Conservation (phyloP, 1,140 invertebrate species). For the Medauroidea extradentata region DNA sequence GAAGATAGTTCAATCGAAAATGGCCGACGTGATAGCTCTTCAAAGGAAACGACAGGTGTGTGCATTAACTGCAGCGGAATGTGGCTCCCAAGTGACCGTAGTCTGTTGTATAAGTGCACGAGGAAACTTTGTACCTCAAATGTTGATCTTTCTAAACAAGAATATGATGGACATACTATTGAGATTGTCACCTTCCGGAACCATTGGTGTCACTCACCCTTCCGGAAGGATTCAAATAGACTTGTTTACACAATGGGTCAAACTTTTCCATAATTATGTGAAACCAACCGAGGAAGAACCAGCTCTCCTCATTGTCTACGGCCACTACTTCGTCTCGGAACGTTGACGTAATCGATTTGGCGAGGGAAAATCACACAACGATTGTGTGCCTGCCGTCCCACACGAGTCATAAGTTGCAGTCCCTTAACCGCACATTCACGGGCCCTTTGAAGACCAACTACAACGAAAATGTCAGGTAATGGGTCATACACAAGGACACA, state of each 20-base stretch:
- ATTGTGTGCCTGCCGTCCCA: constrained; percentile 38
- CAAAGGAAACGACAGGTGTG: constrained; percentile 33
- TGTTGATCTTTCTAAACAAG: constrained; percentile 38
- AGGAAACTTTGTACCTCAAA: constrained; percentile 29
- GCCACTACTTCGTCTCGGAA: constrained; percentile 39
- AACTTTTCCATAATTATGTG: constrained; percentile 29
- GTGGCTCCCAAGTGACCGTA: constrained; percentile 32
- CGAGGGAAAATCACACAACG: constrained; percentile 33
- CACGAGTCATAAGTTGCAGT: constrained; percentile 40
- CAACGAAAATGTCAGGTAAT: too few relatives aligned
- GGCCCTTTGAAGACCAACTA: too few relatives aligned
- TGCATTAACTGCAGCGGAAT: constrained; percentile 30
- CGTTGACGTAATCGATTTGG: constrained; percentile 35
- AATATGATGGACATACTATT: constrained; percentile 18
- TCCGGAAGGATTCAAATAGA: constrained; percentile 35
- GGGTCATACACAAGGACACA: too few relatives aligned
- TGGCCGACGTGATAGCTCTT: constrained; percentile 26
- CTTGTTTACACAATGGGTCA: constrained; percentile 38
- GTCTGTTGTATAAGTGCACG: constrained; percentile 34
- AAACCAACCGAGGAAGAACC: constrained; percentile 24
- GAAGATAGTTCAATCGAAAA: constrained; percentile 31
- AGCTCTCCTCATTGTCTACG: constrained; percentile 38
- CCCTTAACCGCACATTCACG: constrained; percentile 38
- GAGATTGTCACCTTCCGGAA: constrained; percentile 22
- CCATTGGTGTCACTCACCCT: constrained; percentile 26